Base-by-base conservation (phyloP, 1,140 invertebrate species). In the Protaetia brevitarsis region DNA sequence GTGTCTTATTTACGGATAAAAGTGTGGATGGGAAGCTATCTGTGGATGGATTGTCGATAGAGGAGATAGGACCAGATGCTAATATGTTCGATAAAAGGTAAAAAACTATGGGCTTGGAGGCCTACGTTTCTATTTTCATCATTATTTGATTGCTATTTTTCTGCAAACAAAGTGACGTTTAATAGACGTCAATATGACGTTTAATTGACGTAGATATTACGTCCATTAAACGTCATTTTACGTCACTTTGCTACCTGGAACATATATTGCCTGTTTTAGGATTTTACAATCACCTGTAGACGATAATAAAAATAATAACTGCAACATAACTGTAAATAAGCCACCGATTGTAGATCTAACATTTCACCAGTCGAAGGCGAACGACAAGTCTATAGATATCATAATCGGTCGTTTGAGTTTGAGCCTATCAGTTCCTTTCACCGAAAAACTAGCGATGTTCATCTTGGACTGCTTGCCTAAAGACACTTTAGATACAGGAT, bases 361-460 rank as follows among this genome's bases (percentile, higher is more conserved):
- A 0, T 89, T 85, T 76, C 80, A 85, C 71, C 81, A 85, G 70
- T 85, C 84, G 21, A 84, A 85, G 68, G 80, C 84, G n/a, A 82
- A 86, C 23, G 87, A 88, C 66, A 82, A 78, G 68, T 84, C 82
- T 75, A 82, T 85, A 29, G 87, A 92, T 74, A 81, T 89, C 23
- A 82, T 88, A 11, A 83, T 92, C 11, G 90, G 92, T 71, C 83
- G 89, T 59, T 85, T 89, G 2, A 80, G 88, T 57, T 72, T 92
- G n/a, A 91, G 90, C 75, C 75, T 93, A 1, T 88, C 88, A 1
- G 82, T 91, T 23, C 85, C 89, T 11, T 91, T 92, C 78, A 77
- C 89, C 8, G 80, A 89, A 67, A 85, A 87, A 34, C 73, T 93
- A 21, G 82, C 84, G 0, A 79, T 86, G 19, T 91, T 90, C 71